phyloP scores from a whole-genome alignment of 2,888 invertebrate species.

The Tachystola acroxantha region DNA sequence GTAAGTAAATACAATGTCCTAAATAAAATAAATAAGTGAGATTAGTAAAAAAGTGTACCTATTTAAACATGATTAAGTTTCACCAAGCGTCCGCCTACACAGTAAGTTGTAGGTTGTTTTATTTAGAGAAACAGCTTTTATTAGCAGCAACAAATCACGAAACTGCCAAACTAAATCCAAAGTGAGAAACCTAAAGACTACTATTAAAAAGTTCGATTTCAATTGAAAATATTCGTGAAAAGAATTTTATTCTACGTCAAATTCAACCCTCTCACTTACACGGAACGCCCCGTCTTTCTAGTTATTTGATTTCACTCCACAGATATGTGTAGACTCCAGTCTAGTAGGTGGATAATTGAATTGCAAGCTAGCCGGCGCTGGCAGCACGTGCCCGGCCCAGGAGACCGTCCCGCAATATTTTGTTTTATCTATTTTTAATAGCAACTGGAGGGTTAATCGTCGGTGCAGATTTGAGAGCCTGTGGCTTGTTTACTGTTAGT shows the following conservation, averaged over 20 bases:
- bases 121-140: no score
- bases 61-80: no score
- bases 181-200: no score
- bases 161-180: no score
- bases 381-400: conserved; percentile 50
- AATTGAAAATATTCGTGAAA: neutral
- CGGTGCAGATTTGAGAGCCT: conserved; percentile 49
- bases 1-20: no score
- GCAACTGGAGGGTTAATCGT: conserved; percentile 59
- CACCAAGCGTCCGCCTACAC: no score
- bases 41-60: no score
- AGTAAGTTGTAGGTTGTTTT: no score
- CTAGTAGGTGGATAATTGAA: conserved; percentile 58
- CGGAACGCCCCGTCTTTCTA: conserved; percentile 23
- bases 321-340: conserved; percentile 32
- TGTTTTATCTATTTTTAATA: conserved; percentile 73
- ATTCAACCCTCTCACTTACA: conserved; percentile 16
- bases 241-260: conserved; percentile 15
- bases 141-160: no score
- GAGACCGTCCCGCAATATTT: conserved; percentile 57
- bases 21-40: no score
- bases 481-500: conserved; percentile 27
- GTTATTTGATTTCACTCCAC: conserved; percentile 44
- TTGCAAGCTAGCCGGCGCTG: conserved; percentile 46
- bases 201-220: neutral